Evolutionary conservation across 2,113 vertebrate species (phyloP), one percentile per base, ranked within the genome.

Genomic region (Megaptera novaeangliae): DNA sequence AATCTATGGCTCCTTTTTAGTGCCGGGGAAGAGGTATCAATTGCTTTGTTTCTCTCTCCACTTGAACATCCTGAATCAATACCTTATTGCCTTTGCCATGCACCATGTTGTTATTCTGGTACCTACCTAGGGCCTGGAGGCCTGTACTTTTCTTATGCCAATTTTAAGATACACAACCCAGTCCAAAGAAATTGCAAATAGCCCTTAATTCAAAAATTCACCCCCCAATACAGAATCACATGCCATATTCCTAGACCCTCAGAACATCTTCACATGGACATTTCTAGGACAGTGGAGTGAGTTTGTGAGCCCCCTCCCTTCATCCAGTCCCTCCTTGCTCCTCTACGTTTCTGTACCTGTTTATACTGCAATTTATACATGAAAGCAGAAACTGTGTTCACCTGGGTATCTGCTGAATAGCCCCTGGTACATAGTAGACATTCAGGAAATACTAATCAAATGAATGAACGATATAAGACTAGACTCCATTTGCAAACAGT

Each of bases 101-200:
- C 0, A 7, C 27, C 2, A 0, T 17, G 21, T 36, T 23, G 6
- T 49, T 23, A 17, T 13, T 55, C 25, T 34, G 29, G 27, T 25
- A 39, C 21, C 25, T 71, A 36, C 14, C 12, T 29, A 20, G 17
- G 18, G 49, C 6, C 27, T n/a, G 4, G 3, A 5, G 7, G 14
- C 34, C 39, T 36, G 15, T 7, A 6, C 3, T 21, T 77, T 84
- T 46, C 41, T 63, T 85, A 29, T 17, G 25, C 17, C 44, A 34
- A 2, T 17, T 81, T 29, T 10, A 77, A 41, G 6, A 77, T 18
- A 25, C 20, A 52, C 6, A 87, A 6, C 25, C 21, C 6, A 39
- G 4, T 23, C 4, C 39, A 57, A 89, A 69, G 39, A 57, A 66
- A 63, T 68, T 64, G 91, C 44, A 68, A 44, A 69, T 34, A 86